Evolutionary conservation across 2,113 vertebrate species (phyloP), one percentile per base, ranked within the genome.

Genomic region (Zosterops japonicus): DNA sequence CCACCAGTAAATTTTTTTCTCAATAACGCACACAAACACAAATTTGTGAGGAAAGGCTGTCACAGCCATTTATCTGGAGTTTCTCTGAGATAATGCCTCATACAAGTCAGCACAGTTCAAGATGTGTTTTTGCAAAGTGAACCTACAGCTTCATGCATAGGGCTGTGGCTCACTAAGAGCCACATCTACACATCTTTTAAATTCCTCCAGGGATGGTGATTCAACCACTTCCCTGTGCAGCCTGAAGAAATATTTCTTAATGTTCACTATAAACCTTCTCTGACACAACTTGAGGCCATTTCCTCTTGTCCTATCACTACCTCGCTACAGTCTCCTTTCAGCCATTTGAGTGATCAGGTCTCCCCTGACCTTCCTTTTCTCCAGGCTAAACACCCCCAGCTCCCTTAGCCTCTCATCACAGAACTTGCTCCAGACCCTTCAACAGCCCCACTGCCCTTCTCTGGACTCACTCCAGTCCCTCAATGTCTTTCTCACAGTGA

Each of bases 251-350:
- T 59, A 39, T 67, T 89, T 39, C 60, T 20, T 46, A 24, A 39
- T n/a, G 20, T n/a, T 36, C 10, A 46, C 7, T 67, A 67, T n/a
- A 65, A 65, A 72, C 36, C 19, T 75, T 33, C 53, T 33, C 28
- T 53, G 36, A 28, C 24, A 46, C 0, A 3, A 44, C 33, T n/a
- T 59, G 19, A 67, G 12, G 11, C 28, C 12, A 39, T 46, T 52
- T 82, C 12, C 8, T 46, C 33, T 28, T 74, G 27, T 74, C 12
- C 24, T 39, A 19, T 46, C 44, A 9, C 27, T 28, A 36, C 19
- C 27, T 65, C 0, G 0, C 6, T 33, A 24, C 23, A 74, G 1
- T 0, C 27, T 57, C 31, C 33, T 89, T 65, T 67, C 60, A 52
- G 52, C 9, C 8, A 19, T 4, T 36, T 19, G 21, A 56, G 31